Base-by-base conservation (phyloP, 2,797 vertebrate species). In the Psittacula echo region DNA sequence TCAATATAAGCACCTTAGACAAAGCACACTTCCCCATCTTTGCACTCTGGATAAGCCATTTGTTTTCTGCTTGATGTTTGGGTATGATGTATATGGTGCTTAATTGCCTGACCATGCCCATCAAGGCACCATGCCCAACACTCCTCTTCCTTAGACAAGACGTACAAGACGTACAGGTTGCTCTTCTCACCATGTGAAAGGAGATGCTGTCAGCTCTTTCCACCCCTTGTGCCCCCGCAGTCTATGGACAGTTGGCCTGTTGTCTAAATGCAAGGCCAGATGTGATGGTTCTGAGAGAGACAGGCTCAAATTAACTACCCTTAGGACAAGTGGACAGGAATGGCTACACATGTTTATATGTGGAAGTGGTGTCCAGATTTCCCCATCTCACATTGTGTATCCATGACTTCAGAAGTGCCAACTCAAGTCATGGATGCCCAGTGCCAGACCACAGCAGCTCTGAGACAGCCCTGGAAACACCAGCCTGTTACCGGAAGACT, bases 181-280 rank as follows among this genome's bases (percentile, higher is more conserved):
- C 30, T 79, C 78, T 34, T 65, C 27, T 77, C 71, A 51, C 18
- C 60, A 18, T 2, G 45, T 5, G 19, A 58, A 62, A 51, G 30
- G 9, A 77, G 66, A 64, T 9, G 20, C 54, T 56, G 4, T 29
- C 75, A 23, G 42, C 20, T 27, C 53, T 72, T 56, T 7, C 42
- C 39, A n/a, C 11, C 8, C 11, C 29, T 20, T 6, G 5, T 4
- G 12, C 34, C 13, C 6, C 24, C 20, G 27, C 2, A 2, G 23
- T 7, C 58, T 39, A 4, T 1, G 13, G 17, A 13, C 5, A 9
- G n/a, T 32, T n/a, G 48, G 18, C 32, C 39, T 39, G 0, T 17
- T 17, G 27, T 61, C 76, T 44, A 51, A 58, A 42, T 5, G 17
- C 45, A 60, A 15, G 32, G 65, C 27, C 34, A 44, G 32, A 27